phyloP scores from a whole-genome alignment of 2,888 invertebrate genomes.

The Dryocosmus kuriphilus region DNA sequence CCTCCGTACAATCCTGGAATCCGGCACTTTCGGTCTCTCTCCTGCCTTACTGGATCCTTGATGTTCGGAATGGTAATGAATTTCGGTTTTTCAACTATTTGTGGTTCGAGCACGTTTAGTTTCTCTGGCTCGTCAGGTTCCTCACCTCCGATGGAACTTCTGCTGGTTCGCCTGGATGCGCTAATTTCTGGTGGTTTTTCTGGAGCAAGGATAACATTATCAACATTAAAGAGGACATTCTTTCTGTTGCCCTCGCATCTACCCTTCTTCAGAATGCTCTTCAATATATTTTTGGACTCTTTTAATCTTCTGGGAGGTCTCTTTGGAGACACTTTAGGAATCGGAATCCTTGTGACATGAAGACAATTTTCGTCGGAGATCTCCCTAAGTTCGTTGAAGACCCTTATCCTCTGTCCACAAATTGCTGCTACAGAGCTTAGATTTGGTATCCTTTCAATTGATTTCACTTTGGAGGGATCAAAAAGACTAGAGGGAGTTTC shows the following conservation, averaged over 20 bases:
- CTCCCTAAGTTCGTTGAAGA: constrained; percentile 80
- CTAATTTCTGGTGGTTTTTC: constrained; percentile 67
- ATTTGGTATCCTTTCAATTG: constrained; percentile 73
- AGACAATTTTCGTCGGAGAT: constrained; percentile 64
- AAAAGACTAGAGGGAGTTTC: constrained; percentile 66
- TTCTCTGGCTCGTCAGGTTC: constrained; percentile 50
- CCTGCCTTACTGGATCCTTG: constrained; percentile 64
- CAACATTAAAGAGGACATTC: constrained; percentile 74
- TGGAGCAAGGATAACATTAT: constrained; percentile 75
- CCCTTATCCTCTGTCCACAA: constrained; percentile 84
- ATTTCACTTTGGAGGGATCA: constrained; percentile 74
- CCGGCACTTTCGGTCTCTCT: constrained; percentile 58
- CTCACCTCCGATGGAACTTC: constrained; percentile 56
- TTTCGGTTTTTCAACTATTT: constrained; percentile 55
- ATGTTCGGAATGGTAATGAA: constrained; percentile 76
- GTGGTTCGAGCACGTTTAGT: not conserved
- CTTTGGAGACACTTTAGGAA: constrained; percentile 80
- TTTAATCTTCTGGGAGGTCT: constrained; percentile 81
- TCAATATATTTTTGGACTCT: constrained; percentile 74
- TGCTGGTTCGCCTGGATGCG: constrained; percentile 56
- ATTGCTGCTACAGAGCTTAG: constrained; percentile 79
- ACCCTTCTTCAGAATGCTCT: constrained; percentile 70
- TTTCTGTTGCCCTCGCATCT: constrained; percentile 68
- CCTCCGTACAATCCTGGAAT: constrained; percentile 63
- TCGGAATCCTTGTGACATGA: constrained; percentile 68